A percentile compares a stretch with the other conserved stretches of the same genome.
Conservation (phyloP, 2,113 vertebrate genomes). For the Alethe castanea region DNA sequence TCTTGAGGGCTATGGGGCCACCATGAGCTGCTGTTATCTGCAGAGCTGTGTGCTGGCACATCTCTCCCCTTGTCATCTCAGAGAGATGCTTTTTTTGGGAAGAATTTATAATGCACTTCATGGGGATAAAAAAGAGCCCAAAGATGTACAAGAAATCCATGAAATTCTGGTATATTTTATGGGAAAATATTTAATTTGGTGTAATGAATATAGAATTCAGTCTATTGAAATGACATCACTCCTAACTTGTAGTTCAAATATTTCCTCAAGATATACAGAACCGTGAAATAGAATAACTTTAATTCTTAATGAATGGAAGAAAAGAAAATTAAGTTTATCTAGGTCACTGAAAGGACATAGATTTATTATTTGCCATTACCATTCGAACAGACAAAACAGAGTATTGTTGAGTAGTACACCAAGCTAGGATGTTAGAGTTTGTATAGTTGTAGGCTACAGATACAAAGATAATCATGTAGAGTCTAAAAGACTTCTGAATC, state of each 20-base stretch:
- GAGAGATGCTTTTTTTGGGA: neutral
- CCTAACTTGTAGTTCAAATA: neutral
- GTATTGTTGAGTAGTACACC: neutral
- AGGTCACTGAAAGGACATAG: neutral
- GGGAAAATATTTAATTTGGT: neutral
- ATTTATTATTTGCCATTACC: neutral
- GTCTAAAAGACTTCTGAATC: neutral
- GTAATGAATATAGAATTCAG: neutral
- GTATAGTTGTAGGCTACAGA: neutral
- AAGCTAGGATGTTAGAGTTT: neutral
- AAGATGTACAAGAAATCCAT: neutral
- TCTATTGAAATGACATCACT: neutral
- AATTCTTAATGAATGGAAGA: neutral
- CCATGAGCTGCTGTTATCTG: neutral
- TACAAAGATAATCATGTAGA: neutral
- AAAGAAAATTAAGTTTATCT: neutral
- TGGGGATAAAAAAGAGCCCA: neutral
- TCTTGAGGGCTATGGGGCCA: accelerated
- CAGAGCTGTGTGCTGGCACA: neutral
- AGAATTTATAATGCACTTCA: neutral
- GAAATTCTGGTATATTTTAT: neutral
- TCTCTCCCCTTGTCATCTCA: neutral
- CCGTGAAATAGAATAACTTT: neutral
- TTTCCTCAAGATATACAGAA: neutral
- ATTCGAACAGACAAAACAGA: neutral